Base-by-base conservation (phyloP, 2,113 vertebrate species). In the Brachionichthys hirsutus region DNA sequence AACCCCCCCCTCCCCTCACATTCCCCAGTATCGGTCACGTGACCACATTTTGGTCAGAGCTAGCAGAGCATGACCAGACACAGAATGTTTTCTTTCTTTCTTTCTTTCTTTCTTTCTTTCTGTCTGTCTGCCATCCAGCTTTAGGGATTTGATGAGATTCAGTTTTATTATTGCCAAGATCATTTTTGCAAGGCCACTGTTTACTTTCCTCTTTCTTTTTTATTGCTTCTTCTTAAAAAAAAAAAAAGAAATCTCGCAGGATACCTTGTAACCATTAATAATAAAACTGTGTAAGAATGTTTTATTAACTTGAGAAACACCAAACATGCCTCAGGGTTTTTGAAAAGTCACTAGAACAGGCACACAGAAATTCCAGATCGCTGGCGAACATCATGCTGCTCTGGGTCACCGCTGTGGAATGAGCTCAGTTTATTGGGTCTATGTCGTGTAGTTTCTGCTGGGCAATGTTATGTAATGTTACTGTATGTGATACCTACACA, bases 21-120 rank as follows among this genome's bases (percentile, higher is more conserved):
- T 80, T 77, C 80, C 80, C 82, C 78, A 77, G 90, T 92, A 80
- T 92, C 89, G 83, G 88, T 90, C 89, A 92, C 43, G 81, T 92
- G 89, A 78, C 45, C 40, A 47, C 14, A 43, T 75, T 78, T 84
- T 87, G 77, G 65, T 55, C 70, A 50, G 57, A 80, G 56, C 63
- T 59, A 65, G 59, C 54, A 1, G 70, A 80, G 82, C 78, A 35
- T 57, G 62, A 75, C 72, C 35, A 15, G 11, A 61, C 54, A 69
- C 51, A 52, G 43, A 70, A 40, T 10, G 11, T 24, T n/a, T n/a
- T n/a, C n/a, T n/a, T n/a, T n/a, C 18, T 11, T 38, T 40, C 46
- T 48, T 45, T 43, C 16, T 0, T 18, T 2, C 36, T 15, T 17
- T 44, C 19, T 34, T 40, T 35, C 13, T 36, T 43, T 45, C 0